These are phyloP conservation scores for Parazoanthus swiftii DNA, from an alignment of 92 coral and sea anemone genomes.

Conservation along the genomic window DNA sequence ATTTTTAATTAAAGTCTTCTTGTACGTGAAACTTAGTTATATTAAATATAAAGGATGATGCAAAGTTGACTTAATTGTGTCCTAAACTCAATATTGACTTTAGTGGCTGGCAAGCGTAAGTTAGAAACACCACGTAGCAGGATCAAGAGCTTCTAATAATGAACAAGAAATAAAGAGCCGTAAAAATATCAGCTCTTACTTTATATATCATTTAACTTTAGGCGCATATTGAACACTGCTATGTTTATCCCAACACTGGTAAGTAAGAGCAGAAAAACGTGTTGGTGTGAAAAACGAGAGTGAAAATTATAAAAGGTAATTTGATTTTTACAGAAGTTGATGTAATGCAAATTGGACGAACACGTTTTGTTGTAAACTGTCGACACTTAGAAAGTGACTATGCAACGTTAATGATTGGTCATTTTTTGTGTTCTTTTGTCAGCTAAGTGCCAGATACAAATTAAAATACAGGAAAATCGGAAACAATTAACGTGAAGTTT, in stretches of 20 bases:
- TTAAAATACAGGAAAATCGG: neutral
- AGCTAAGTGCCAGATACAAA: neutral
- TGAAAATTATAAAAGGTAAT: neutral
- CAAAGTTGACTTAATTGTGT: neutral
- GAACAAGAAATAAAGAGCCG: neutral
- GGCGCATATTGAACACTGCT: neutral
- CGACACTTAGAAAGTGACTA: neutral
- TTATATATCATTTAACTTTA: too few species aligned
- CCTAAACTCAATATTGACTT: neutral
- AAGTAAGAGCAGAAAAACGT: neutral
- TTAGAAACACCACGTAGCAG: neutral
- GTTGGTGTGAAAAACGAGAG: neutral
- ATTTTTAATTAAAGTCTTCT: too few species aligned
- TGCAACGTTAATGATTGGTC: conserved; percentile 5
- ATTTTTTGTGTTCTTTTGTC: neutral
- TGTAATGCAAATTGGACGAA: neutral
- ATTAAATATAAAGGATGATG: neutral
- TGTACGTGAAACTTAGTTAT: neutral
- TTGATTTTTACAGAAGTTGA: neutral
- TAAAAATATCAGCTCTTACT: neutral
- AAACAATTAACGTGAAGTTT: neutral
- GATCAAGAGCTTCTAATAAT: neutral
- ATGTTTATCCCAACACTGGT: neutral
- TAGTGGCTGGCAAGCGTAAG: neutral
- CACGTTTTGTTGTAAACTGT: neutral